Evolutionary conservation across 2,888 invertebrate genomes (phyloP), one percentile per base, ranked within the genome.

Genomic region (Hecatera dysodea): DNA sequence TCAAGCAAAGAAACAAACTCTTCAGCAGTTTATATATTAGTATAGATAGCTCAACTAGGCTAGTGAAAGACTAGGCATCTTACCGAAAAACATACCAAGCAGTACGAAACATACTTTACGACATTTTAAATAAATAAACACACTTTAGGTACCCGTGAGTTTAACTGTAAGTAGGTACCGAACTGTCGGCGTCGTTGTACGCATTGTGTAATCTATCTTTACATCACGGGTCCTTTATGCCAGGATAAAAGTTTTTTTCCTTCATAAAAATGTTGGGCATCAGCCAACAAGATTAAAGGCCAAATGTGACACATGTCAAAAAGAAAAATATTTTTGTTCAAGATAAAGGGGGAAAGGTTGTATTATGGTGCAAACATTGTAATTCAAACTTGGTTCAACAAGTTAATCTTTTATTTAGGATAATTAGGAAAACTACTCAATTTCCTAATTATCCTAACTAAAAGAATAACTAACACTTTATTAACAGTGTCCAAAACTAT

Each of bases 241-340:
- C 70, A 42, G 63, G 67, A 67, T 82, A 82, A 82, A 82, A 64
- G 79, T 44, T 59, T 61, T n/a, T 78, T 77, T 53, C 61, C 66
- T 77, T 67, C 70, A 63, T 75, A 75, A 82, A 77, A 70, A 78
- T 67, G 63, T 64, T 78, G 67, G 77, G 67, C 59, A 66, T 53
- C 60, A 60, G 74, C 67, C 67, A 67, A 75, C 79, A 68, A 82
- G 70, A 79, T 82, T 79, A 75, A 75, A 82, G 66, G 57, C 52
- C 73, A 68, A 75, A 70, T 78, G 70, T 72, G 78, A 81, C 67
- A 82, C 67, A 69, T 79, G 75, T 67, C 79, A 64, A 57, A 63
- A 73, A 78, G 53, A 82, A 66, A 66, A 74, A 83, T 69, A 67
- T 57, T 81, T 69, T 74, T 72, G 70, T 63, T 72, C 69, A 53